Evolutionary conservation across 2,888 invertebrate species (phyloP).

Genomic region (Pachliopta kotzebuea): DNA sequence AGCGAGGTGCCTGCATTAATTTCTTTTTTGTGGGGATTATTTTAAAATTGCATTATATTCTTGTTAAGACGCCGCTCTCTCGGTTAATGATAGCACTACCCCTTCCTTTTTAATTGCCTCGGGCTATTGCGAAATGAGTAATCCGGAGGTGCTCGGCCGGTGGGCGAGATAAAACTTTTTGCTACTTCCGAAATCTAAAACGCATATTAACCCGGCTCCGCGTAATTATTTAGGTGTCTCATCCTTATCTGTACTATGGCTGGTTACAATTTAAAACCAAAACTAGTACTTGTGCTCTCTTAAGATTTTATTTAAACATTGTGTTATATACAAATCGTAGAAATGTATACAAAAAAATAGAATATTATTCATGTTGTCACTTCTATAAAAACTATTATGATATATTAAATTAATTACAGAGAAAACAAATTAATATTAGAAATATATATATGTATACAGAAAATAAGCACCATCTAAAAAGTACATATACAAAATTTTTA

Average conservation of each 20-base stretch:
- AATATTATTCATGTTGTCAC: too few species aligned
- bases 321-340: too few species aligned
- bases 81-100: slow-evolving; percentile 78
- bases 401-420: too few species aligned
- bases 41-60: slow-evolving; percentile 81
- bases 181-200: slow-evolving; percentile 49
- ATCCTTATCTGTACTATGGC: slow-evolving; percentile 10
- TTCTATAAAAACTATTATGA: too few species aligned
- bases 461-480: too few species aligned
- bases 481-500: too few species aligned
- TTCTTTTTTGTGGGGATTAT: slow-evolving; percentile 80
- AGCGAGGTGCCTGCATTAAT: slow-evolving; percentile 80
- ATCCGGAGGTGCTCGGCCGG: slow-evolving; percentile 71
- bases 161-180: slow-evolving; percentile 65
- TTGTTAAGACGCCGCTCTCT: slow-evolving; percentile 76
- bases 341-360: too few species aligned
- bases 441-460: too few species aligned
- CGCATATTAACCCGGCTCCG: slow-evolving; percentile 35
- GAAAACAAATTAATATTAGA: too few species aligned
- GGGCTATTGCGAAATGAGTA: slow-evolving; percentile 79
- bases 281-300: too few species aligned
- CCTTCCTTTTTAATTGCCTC: slow-evolving; percentile 78
- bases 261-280: not conserved
- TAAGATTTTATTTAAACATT: too few species aligned
- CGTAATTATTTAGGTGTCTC: slow-evolving; percentile 15